Conservation (phyloP, 2,797 vertebrate genomes). For the Liparis tanakae region DNA sequence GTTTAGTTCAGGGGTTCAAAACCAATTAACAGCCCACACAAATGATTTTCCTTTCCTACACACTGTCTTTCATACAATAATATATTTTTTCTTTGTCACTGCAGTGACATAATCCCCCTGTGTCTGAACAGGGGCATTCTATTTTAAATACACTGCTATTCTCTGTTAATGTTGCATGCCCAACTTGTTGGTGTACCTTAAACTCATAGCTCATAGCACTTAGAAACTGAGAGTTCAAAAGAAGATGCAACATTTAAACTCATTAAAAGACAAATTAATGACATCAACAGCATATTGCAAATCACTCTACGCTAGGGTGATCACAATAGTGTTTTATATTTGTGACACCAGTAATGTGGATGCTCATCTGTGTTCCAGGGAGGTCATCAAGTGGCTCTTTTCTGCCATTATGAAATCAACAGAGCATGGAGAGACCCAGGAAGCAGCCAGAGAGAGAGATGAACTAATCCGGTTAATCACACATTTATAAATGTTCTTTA, state of each 20-base stretch:
- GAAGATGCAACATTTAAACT: not conserved
- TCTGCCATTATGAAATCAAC: slow-evolving; percentile 79
- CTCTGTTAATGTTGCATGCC: not conserved
- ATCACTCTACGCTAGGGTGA: not conserved
- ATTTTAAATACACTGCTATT: not conserved
- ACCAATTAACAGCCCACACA: not conserved
- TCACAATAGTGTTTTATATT: not conserved
- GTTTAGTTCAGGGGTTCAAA: not conserved
- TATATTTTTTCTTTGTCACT: not conserved
- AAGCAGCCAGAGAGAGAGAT: slow-evolving; percentile 60
- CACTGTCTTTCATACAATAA: not conserved
- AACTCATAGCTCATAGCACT: not conserved
- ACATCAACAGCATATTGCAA: not conserved
- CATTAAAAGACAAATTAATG: not conserved
- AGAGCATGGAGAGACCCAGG: slow-evolving; percentile 34
- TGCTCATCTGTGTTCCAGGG: slow-evolving; percentile 74
- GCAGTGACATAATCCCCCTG: not conserved
- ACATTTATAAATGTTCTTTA: not conserved
- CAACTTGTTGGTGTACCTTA: not conserved
- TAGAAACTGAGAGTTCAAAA: not conserved
- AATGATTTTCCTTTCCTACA: not conserved
- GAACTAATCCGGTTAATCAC: slow-evolving; percentile 76
- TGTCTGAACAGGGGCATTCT: not conserved
- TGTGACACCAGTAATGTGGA: not conserved
- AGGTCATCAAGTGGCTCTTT: slow-evolving; percentile 90